Base-by-base conservation (phyloP, 2,888 invertebrate species). In the Leuctra nigra region DNA sequence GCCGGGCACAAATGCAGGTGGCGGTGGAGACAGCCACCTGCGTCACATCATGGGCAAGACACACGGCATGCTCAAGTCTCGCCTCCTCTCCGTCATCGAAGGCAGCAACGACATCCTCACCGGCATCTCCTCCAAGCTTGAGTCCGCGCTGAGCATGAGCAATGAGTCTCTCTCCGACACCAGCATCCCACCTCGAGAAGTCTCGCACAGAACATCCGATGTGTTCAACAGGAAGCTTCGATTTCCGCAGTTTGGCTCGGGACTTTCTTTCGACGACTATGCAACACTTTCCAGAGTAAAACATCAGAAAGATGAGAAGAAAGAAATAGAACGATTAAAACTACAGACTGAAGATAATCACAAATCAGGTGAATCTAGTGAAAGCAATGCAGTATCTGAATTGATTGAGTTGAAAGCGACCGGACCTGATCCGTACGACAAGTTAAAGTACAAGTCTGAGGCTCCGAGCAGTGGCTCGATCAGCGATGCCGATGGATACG, bases 401-500 rank as follows among this genome's bases (percentile, higher is more conserved):
- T 70, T 69, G 35, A 68, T 68, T 62, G 73, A 72, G 39, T 64
- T 73, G 29, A 69, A 70, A 60, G 72, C 73, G 1, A 71, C 70
- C 11, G 74, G 73, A 3, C 72, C 72, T 0, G 75, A 75, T 64
- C 74, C 73, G 16, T 75, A 71, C 55, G 75, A 76, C 36, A 75
- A 75, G 64, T 66, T 75, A 22, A 69, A 71, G 62, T 71, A 72
- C 62, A 72, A 68, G 41, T 16, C 63, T 63, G 72, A 72, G 69
- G 70, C 67, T 68, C 71, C 66, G 68, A 71, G 69, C 68, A 80
- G 79, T 65, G 80, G 77, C 13, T 71, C 79, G 47, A 77, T 77
- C 0, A 80, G 80, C 61, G 76, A 80, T 59, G 75, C 75, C 58
- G 79, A 79, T 62, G 76, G 76, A 9, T 77, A 78, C 57, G 76